Percentiles rank a stretch among this genome's conserved stretches.
phyloP scores from a whole-genome alignment of 2,888 invertebrate species.

The Heliconius erato region DNA sequence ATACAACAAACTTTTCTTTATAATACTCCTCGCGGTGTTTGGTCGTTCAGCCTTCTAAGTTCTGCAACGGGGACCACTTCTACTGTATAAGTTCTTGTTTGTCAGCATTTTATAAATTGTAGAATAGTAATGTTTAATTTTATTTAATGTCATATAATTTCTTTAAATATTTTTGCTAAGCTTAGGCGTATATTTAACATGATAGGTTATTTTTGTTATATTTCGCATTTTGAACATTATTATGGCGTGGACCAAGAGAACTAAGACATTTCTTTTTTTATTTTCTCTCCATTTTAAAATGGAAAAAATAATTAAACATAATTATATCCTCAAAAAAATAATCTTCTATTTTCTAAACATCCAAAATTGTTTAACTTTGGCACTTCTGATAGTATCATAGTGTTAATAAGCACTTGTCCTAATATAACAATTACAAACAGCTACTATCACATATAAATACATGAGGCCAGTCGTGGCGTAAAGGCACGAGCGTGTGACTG shows the following conservation, averaged over 20 bases:
- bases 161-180: not conserved
- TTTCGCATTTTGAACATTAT: not conserved
- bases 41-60: constrained; percentile 20
- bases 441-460: not conserved
- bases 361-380: too few species aligned
- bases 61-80: constrained; percentile 21
- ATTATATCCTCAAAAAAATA: too few species aligned
- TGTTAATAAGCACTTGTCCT: not conserved
- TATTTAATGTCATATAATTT: not conserved
- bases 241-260: not conserved
- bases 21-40: constrained; percentile 16
- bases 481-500: too few species aligned
- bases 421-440: not conserved
- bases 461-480: too few species aligned
- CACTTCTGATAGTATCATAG: not conserved
- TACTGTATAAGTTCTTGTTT: constrained; percentile 15
- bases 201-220: not conserved
- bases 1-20: constrained; percentile 32
- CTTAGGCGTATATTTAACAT: not conserved
- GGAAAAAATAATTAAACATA: too few species aligned
- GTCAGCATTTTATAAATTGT: not conserved
- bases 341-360: too few species aligned
- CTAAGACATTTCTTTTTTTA: too few species aligned
- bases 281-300: too few species aligned
- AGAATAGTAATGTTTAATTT: not conserved